phyloP scores from a whole-genome alignment of 2,888 invertebrate genomes.

The Exocentrus adspersus region DNA sequence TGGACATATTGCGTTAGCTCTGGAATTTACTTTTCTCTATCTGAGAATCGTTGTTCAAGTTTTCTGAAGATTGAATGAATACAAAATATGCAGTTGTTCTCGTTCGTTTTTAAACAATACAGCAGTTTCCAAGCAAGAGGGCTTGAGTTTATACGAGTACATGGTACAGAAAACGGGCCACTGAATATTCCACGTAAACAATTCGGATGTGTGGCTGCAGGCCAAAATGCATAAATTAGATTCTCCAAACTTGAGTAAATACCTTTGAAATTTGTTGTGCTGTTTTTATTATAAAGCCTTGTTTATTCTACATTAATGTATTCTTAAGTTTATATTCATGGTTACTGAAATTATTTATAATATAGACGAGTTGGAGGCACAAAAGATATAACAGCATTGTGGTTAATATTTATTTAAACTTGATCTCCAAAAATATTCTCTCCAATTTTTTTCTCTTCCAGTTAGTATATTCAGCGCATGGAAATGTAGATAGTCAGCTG shows the following conservation, averaged over 20 bases:
- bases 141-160: not conserved
- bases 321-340: conserved; percentile 38
- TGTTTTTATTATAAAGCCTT: conserved; percentile 46
- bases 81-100: conserved; percentile 8
- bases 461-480: no score
- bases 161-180: conserved; percentile 24
- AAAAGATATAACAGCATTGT: not conserved
- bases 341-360: conserved; percentile 20
- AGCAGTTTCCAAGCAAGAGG: not conserved
- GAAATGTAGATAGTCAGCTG: no score
- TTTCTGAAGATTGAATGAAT: not conserved
- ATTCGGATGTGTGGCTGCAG: conserved; percentile 51
- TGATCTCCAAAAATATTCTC: no score
- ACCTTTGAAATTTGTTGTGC: conserved; percentile 46
- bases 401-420: not conserved
- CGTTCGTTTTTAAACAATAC: not conserved
- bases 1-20: no score
- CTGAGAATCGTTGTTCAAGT: no score
- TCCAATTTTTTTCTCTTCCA: no score
- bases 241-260: conserved; percentile 52
- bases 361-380: conserved; percentile 12
- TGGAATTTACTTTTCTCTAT: no score
- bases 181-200: conserved; percentile 51
- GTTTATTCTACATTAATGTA: conserved; percentile 45
- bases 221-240: conserved; percentile 55